Percentiles rank a stretch among this genome's conserved stretches.
These are phyloP conservation scores for Galagoides demidoff DNA, from an alignment of 2,797 vertebrate genomes.

Conservation along the genomic window DNA sequence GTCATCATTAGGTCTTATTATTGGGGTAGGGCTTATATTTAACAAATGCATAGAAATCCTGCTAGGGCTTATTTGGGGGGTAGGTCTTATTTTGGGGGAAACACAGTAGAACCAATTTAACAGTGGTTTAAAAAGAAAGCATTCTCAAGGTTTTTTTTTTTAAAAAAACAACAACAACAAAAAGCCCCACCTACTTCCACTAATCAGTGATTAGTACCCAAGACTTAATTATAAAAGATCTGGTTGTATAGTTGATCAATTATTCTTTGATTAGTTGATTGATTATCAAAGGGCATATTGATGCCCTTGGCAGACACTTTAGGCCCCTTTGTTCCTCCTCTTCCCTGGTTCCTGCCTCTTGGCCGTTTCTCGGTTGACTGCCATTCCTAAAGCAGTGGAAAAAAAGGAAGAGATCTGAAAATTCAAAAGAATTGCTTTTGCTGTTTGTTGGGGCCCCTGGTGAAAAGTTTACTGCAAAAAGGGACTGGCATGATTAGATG, in stretches of 20 bases:
- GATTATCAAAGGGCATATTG: not conserved
- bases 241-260: not conserved
- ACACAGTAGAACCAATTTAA: not conserved
- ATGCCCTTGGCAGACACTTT: not conserved
- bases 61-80: too few relatives aligned
- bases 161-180: not conserved
- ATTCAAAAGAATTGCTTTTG: constrained; percentile 3
- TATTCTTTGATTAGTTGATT: not conserved
- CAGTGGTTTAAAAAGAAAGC: not conserved
- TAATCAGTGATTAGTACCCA: not conserved
- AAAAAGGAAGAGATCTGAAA: not conserved
- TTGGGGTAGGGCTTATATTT: too few relatives aligned
- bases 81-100: too few relatives aligned
- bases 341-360: not conserved
- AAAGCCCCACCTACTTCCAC: not conserved
- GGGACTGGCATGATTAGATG: not conserved
- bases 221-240: not conserved
- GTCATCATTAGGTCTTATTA: too few relatives aligned
- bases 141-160: constrained; percentile 49
- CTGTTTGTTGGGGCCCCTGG: not conserved
- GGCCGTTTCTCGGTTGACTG: not conserved
- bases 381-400: not conserved
- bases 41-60: too few relatives aligned
- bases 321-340: not conserved
- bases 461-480: not conserved